Base-by-base conservation (phyloP, 2,888 invertebrate genomes). In the Rhagium mordax region DNA sequence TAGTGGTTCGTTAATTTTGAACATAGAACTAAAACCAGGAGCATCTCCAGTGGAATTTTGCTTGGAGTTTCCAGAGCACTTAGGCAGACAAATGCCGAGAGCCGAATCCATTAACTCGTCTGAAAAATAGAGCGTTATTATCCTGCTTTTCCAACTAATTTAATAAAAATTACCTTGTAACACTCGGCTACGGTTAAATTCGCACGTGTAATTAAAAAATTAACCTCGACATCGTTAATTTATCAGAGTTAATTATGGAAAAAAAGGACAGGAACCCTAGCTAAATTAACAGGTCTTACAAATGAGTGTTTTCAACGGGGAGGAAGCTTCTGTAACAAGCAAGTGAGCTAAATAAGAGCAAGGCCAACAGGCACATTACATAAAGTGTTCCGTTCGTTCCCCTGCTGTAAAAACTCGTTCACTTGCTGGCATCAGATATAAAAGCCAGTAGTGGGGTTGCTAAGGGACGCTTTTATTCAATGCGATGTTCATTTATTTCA, bases 401-500 rank as follows among this genome's bases (percentile, higher is more conserved):
- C 53, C 49, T 51, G 16, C 67, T 21, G 67, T 65, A 71, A 78
- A 77, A 78, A 77, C 74, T 72, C 74, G 75, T 74, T 80, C 79
- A 77, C 77, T 80, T 79, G 76, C 78, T 75, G 78, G 76, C 81
- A 79, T 81, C 80, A 81, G 79, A 81, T 81, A 81, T 79, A 81
- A 79, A 80, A 75, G 77, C 74, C 75, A 70, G 75, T 77, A 74
- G 74, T 67, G 65, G 81, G 82, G 83, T 82, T 82, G 83, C 83
- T 79, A 81, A 82, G 83, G 82, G 84, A 83, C 82, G 84, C 80
- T 84, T 84, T 81, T 80, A 83, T 83, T 83, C 83, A 83, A 83
- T 84, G 82, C 82, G 80, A 75, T 81, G 82, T 83, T 83, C 83
- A 83, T 84, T 84, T 83, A 81, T 82, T 82, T 81, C 78, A 72